A percentile compares a stretch with the other conserved stretches of the same genome.
These are phyloP conservation scores for Leptinotarsa haldemani DNA, from an alignment of 2,888 invertebrate genomes.

Conservation along the genomic window DNA sequence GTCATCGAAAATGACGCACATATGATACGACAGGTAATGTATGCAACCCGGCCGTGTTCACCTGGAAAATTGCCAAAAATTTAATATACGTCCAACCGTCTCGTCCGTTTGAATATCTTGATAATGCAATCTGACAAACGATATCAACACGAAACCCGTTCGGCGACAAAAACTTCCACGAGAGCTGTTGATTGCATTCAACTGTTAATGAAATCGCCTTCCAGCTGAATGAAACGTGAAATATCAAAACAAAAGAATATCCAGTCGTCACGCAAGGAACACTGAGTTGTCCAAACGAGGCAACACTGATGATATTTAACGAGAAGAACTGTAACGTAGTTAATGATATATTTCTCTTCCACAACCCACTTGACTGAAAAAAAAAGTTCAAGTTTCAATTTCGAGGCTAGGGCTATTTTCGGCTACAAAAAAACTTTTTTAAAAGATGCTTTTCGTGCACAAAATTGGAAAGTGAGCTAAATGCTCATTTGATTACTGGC, in stretches of 20 bases:
- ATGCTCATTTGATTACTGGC: no score
- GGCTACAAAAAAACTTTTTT: no score
- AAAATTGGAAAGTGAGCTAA: no score
- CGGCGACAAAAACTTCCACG: conserved; percentile 10
- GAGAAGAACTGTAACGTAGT: neutral
- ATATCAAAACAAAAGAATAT: conserved; percentile 51
- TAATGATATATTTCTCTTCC: neutral
- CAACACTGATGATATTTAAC: neutral
- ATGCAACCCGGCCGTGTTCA: neutral
- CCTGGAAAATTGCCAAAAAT: neutral
- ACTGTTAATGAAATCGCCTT: conserved; percentile 51
- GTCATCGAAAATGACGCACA: no score
- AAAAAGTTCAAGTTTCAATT: no score
- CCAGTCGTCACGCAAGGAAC: conserved; percentile 50
- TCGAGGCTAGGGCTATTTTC: no score
- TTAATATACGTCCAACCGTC: neutral
- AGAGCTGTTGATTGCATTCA: conserved; percentile 50
- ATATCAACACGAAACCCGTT: conserved; percentile 11
- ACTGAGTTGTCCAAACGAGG: conserved; percentile 6
- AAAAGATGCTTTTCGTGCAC: no score
- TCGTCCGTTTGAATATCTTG: neutral
- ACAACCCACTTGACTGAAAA: no score
- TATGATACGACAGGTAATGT: neutral
- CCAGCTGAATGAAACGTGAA: conserved; percentile 46
- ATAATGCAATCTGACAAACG: conserved; percentile 3